Evolutionary conservation across 2,113 vertebrate genomes (phyloP).

Genomic region (Falcunculus frontatus): DNA sequence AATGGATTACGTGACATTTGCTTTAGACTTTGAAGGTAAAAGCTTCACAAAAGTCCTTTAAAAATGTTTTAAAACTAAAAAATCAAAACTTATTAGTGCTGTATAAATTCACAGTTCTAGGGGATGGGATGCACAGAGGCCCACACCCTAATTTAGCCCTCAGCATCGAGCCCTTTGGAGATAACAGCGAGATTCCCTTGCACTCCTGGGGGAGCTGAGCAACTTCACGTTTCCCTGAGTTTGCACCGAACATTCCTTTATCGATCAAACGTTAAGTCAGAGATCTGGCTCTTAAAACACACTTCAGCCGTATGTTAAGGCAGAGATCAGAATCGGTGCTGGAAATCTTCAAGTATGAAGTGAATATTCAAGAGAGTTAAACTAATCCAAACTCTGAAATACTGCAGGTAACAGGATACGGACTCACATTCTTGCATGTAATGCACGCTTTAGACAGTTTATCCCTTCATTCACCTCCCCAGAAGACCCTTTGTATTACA

Average conservation of each 20-base stretch:
- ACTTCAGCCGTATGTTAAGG: background rate
- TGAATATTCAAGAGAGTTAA: conserved; percentile 12
- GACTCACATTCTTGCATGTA: conserved; percentile 53
- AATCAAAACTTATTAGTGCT: background rate
- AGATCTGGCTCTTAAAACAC: background rate
- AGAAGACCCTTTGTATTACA: conserved; percentile 58
- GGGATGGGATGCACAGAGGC: background rate
- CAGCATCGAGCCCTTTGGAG: background rate
- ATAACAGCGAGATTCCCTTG: background rate
- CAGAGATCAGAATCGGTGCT: background rate
- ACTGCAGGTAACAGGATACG: conserved; percentile 29
- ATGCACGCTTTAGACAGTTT: conserved; percentile 14
- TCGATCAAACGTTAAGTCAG: background rate
- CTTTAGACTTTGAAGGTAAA: conserved; percentile 67
- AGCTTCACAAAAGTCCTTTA: background rate
- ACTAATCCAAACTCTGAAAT: conserved; percentile 24
- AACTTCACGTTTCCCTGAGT: background rate
- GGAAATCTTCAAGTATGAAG: conserved; percentile 16
- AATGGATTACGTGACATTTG: conserved; percentile 70
- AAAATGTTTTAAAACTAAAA: background rate
- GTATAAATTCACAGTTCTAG: conserved; percentile 1
- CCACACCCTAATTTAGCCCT: background rate
- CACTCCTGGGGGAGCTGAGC: background rate
- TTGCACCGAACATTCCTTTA: background rate
- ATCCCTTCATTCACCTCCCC: conserved; percentile 57